phyloP scores from a whole-genome alignment of 2,888 invertebrate species.

The Orgyia antiqua region DNA sequence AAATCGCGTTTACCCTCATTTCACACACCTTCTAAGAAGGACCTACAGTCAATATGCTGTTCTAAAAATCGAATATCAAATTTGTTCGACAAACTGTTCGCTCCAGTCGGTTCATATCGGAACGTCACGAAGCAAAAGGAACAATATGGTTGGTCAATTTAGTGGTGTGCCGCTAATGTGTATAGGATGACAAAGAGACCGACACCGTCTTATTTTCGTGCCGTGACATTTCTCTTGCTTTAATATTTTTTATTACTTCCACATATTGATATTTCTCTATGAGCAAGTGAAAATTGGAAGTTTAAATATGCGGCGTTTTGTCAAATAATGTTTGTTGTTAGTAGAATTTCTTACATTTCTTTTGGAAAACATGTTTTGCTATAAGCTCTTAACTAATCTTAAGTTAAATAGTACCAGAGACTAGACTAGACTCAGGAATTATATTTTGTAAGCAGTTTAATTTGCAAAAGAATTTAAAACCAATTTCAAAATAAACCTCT shows the following conservation, averaged over 20 bases:
- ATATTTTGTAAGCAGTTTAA: too few relatives aligned
- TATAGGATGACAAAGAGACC: slow-evolving; percentile 39
- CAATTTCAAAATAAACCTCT: too few relatives aligned
- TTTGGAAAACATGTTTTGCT: too few relatives aligned
- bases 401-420: too few relatives aligned
- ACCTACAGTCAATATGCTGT: slow-evolving; percentile 48
- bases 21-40: slow-evolving; percentile 56
- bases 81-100: slow-evolving; percentile 40
- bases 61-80: slow-evolving; percentile 43
- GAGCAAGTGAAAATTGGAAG: slow-evolving; percentile 10
- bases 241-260: slow-evolving; percentile 24
- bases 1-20: slow-evolving; percentile 40
- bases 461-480: too few relatives aligned
- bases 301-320: slow-evolving; percentile 15
- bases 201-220: slow-evolving; percentile 19
- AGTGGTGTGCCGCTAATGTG: slow-evolving; percentile 46
- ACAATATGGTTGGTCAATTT: slow-evolving; percentile 32
- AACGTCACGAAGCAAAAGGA: slow-evolving; percentile 46
- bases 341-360: too few relatives aligned
- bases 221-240: slow-evolving; percentile 24
- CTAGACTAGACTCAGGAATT: too few relatives aligned
- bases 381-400: too few relatives aligned
- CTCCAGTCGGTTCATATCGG: slow-evolving; percentile 22
- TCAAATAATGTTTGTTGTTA: too few relatives aligned
- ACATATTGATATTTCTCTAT: slow-evolving; percentile 20